Conservation (phyloP, 2,888 invertebrate species). For the Strigamia transsilvanica region DNA sequence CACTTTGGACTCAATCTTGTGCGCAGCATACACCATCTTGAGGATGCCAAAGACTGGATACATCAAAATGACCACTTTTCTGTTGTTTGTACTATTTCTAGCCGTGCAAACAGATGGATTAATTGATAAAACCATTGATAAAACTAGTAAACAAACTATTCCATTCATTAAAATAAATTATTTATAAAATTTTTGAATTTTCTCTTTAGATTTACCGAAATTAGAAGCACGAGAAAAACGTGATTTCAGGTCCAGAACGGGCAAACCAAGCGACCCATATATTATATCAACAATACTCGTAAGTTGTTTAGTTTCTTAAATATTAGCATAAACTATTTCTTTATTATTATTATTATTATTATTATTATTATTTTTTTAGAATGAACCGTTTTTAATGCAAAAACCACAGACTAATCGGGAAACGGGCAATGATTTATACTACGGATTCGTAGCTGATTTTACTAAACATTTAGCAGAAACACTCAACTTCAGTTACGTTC, state of each 20-base stretch:
- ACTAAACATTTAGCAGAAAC: slow-evolving; percentile 44
- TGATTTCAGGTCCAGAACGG: neutral
- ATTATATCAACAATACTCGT: neutral
- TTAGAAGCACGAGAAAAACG: neutral
- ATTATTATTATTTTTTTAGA: slow-evolving; percentile 1
- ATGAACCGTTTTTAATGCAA: slow-evolving; percentile 36
- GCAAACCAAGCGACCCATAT: neutral
- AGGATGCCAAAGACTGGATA: slow-evolving; percentile 1
- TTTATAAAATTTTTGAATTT: neutral
- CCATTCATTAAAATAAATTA: too few species aligned
- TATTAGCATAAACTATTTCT: neutral
- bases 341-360: too few species aligned
- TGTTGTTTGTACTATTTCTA: neutral
- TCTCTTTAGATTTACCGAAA: neutral
- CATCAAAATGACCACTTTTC: neutral
- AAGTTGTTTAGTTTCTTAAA: neutral
- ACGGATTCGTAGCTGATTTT: slow-evolving; percentile 54
- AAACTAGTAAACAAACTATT: too few species aligned
- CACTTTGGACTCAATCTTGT: neutral
- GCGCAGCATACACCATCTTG: slow-evolving; percentile 11
- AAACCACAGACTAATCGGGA: neutral
- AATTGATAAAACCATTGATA: neutral
- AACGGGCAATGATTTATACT: slow-evolving; percentile 49
- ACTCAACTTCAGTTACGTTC: slow-evolving; percentile 54
- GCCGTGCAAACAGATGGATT: neutral